Evolutionary conservation across 2,797 vertebrate genomes (phyloP).

Genomic region (Cheirogaleus major): DNA sequence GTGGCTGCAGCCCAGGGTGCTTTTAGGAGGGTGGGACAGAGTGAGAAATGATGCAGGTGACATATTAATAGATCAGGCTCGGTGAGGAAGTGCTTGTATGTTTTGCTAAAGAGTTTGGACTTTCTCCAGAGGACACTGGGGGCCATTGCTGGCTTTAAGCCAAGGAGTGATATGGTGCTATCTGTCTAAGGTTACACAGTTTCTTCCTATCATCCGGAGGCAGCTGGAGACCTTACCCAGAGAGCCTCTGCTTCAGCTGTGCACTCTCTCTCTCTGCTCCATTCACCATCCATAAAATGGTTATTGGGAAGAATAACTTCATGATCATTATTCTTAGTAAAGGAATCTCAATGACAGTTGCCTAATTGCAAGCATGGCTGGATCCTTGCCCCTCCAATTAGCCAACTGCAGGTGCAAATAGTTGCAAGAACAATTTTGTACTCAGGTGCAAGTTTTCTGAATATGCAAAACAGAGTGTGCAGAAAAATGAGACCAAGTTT

Average conservation of each 20-base stretch:
- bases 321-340: background rate
- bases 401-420: background rate
- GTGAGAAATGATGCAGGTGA: background rate
- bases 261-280: background rate
- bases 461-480: background rate
- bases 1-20: background rate
- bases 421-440: slow-evolving; percentile 24
- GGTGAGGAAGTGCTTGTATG: background rate
- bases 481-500: background rate
- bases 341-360: background rate
- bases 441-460: slow-evolving; percentile 6
- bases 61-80: background rate
- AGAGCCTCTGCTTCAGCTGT: background rate
- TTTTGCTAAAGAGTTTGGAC: background rate
- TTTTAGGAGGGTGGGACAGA: background rate
- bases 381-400: slow-evolving; percentile 12
- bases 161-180: background rate
- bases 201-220: background rate
- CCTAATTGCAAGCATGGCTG: background rate
- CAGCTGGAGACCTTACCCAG: background rate
- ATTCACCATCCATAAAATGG: background rate
- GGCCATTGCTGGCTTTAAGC: background rate
- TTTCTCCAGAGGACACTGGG: background rate
- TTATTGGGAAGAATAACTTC: background rate
- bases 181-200: background rate